Conservation (phyloP, 2,888 invertebrate genomes). For the Pyrocoelia pectoralis region DNA sequence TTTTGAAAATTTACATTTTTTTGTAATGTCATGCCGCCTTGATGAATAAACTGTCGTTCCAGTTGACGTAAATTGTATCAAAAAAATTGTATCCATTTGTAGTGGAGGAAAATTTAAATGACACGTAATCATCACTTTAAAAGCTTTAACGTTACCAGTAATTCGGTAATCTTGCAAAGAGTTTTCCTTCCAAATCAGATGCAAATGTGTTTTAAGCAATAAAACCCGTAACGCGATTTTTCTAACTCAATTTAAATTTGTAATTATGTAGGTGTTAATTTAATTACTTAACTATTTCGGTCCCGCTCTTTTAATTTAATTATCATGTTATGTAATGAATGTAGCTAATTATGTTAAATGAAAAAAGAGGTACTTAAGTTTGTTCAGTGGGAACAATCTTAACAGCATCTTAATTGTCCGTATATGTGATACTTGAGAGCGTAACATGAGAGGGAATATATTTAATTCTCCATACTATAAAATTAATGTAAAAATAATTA, state of each 20-base stretch:
- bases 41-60: constrained; percentile 3
- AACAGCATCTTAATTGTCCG: constrained; percentile 55
- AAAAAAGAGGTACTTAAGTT: constrained; percentile 48
- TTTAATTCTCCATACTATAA: constrained; percentile 54
- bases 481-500: constrained; percentile 60
- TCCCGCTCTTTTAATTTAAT: constrained; percentile 26
- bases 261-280: constrained; percentile 14
- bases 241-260: constrained; percentile 6
- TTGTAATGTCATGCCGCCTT: background rate
- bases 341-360: constrained; percentile 42
- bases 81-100: constrained; percentile 6
- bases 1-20: background rate
- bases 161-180: background rate
- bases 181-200: constrained; percentile 2
- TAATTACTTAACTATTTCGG: constrained; percentile 5
- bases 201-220: constrained; percentile 10
- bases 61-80: background rate
- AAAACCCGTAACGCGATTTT: background rate
- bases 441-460: constrained; percentile 44
- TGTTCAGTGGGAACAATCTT: constrained; percentile 59
- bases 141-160: constrained; percentile 1
- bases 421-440: constrained; percentile 48
- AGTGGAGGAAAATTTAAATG: background rate
- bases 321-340: constrained; percentile 23
- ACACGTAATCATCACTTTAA: constrained; percentile 6